Percentiles rank a stretch among this genome's conserved stretches.
phyloP scores from a whole-genome alignment of 2,888 invertebrate genomes.

The Crocallis elinguaria region DNA sequence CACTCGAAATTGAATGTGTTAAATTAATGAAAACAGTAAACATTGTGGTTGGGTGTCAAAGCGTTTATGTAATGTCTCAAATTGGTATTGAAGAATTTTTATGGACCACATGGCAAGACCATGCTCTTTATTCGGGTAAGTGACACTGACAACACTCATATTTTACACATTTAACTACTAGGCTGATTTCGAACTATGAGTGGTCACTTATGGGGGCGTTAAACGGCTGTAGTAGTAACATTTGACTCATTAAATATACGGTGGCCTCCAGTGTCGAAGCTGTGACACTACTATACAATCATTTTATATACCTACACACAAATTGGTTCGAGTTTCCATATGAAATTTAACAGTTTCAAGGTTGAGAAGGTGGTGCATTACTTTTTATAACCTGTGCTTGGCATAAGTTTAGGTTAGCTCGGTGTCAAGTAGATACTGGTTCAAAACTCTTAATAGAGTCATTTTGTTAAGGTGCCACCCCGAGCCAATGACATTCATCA shows the following conservation, averaged over 20 bases:
- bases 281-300: slow-evolving; percentile 11
- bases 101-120: slow-evolving; percentile 47
- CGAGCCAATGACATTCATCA: no score
- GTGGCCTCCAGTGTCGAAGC: slow-evolving; percentile 19
- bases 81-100: slow-evolving; percentile 57
- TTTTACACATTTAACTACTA: slow-evolving; percentile 65
- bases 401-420: no score
- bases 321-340: slow-evolving; percentile 1
- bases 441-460: no score
- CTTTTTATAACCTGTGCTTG: not conserved
- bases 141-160: slow-evolving; percentile 64
- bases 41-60: slow-evolving; percentile 30
- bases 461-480: no score
- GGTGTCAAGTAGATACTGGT: no score
- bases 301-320: slow-evolving; percentile 17
- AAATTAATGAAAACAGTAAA: slow-evolving; percentile 27
- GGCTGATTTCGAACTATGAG: slow-evolving; percentile 50
- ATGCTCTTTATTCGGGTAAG: slow-evolving; percentile 45
- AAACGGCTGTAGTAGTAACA: slow-evolving; percentile 54
- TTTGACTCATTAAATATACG: slow-evolving; percentile 51
- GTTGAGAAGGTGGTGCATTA: not conserved
- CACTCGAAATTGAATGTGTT: slow-evolving; percentile 9
- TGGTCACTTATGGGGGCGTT: slow-evolving; percentile 64
- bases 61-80: slow-evolving; percentile 45
- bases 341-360: slow-evolving; percentile 9